Conservation (phyloP, 2,797 vertebrate species). For the Garrulus glandarius region DNA sequence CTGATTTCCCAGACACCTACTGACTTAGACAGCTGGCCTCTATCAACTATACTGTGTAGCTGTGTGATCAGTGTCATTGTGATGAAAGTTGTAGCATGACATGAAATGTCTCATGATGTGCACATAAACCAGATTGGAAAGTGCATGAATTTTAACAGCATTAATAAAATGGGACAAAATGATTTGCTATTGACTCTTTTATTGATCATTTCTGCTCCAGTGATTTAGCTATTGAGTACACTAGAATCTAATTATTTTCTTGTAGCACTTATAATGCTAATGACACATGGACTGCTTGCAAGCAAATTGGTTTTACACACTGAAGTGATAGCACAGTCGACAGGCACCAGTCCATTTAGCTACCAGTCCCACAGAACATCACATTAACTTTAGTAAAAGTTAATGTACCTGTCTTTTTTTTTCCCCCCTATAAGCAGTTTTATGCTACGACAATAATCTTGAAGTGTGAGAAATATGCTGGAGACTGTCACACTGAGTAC, state of each 20-base stretch:
- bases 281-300: slow-evolving; percentile 10
- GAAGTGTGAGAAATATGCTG: neutral
- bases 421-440: neutral
- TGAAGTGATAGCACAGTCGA: neutral
- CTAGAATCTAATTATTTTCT: slow-evolving; percentile 54
- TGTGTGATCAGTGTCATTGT: neutral
- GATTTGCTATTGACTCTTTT: neutral
- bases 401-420: neutral
- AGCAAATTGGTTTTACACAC: neutral
- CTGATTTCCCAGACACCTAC: neutral
- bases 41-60: neutral
- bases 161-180: neutral
- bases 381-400: neutral
- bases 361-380: neutral
- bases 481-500: neutral
- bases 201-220: slow-evolving; percentile 32
- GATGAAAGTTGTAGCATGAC: neutral
- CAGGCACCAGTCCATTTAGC: neutral
- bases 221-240: neutral
- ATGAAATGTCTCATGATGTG: neutral
- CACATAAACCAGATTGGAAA: neutral
- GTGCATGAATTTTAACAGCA: neutral
- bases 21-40: neutral
- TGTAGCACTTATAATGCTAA: slow-evolving; percentile 24
- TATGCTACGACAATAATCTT: neutral